These are phyloP conservation scores for Cynoglossus semilaevis DNA, from an alignment of 2,113 vertebrate genomes.

Conservation along the genomic window DNA sequence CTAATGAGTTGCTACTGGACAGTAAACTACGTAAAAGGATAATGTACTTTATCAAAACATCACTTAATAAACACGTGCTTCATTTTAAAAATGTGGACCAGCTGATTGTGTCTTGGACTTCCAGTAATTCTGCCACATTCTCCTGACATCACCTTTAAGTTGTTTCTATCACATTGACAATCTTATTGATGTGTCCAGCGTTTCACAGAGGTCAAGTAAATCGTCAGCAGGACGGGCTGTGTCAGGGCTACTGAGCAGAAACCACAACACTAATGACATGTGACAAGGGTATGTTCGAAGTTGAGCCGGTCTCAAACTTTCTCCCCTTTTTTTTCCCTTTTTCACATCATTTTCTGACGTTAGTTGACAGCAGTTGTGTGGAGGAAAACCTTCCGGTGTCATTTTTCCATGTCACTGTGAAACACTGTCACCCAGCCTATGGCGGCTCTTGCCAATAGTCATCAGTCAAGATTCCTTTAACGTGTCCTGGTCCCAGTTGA, in stretches of 20 bases:
- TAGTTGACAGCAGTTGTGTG: conserved; percentile 62
- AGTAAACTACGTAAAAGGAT: not conserved
- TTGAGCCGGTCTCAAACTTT: conserved; percentile 68
- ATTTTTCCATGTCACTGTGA: conserved; percentile 64
- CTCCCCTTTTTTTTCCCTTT: conserved; percentile 47
- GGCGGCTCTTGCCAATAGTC: conserved; percentile 52
- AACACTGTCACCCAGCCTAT: conserved; percentile 45
- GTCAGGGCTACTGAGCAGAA: conserved; percentile 46
- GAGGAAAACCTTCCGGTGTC: conserved; percentile 53
- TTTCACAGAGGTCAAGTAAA: conserved; percentile 27
- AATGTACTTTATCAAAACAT: not conserved
- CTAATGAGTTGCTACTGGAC: too few relatives aligned
- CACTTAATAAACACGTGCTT: not conserved
- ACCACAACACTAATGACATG: conserved; percentile 53
- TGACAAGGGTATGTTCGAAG: conserved; percentile 61
- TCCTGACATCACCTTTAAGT: conserved; percentile 32
- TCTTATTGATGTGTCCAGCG: conserved; percentile 30
- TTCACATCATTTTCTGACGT: conserved; percentile 59
- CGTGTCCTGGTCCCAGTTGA: conserved; percentile 34
- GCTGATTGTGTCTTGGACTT: conserved; percentile 11
- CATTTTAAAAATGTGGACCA: not conserved
- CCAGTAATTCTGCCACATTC: conserved; percentile 12
- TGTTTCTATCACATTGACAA: conserved; percentile 18
- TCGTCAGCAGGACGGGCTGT: conserved; percentile 32
- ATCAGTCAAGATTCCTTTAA: conserved; percentile 49